Evolutionary conservation across 1,140 invertebrate genomes (phyloP).

Genomic region (Caenorhabditis briggsae): DNA sequence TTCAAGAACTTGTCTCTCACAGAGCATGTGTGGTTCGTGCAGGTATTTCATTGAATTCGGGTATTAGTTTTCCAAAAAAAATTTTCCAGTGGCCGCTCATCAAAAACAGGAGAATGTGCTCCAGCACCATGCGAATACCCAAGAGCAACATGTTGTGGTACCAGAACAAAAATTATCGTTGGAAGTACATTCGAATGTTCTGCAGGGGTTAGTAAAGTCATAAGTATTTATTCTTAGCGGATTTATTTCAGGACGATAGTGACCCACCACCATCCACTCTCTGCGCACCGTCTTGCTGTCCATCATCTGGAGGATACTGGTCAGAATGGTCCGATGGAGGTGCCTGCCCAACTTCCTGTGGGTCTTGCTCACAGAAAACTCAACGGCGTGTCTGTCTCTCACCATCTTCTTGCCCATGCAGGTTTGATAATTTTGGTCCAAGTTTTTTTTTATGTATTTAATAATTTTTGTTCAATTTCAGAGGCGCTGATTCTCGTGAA

Average conservation of each 20-base stretch:
- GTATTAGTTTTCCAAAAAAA: neutral
- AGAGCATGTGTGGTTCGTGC: slow-evolving; percentile 7
- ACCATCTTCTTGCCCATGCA: slow-evolving; percentile 10
- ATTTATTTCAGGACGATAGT: slow-evolving; percentile 6
- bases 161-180: slow-evolving; percentile 42
- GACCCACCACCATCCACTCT: slow-evolving; percentile 43
- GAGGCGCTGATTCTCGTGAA: neutral
- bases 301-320: slow-evolving; percentile 57
- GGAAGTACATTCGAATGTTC: slow-evolving; percentile 35
- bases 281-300: slow-evolving; percentile 39
- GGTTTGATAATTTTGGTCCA: neutral
- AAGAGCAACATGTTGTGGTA: slow-evolving; percentile 43
- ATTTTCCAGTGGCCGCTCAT: slow-evolving; percentile 46
- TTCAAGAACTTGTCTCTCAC: slow-evolving; percentile 28
- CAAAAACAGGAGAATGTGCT: slow-evolving; percentile 50
- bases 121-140: slow-evolving; percentile 46
- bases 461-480: neutral
- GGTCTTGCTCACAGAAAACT: slow-evolving; percentile 59
- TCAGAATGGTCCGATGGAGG: slow-evolving; percentile 55
- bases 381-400: slow-evolving; percentile 51
- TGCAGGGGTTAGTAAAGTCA: neutral
- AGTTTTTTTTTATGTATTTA: neutral
- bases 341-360: slow-evolving; percentile 55
- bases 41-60: slow-evolving; percentile 15
- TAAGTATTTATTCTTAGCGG: neutral